Conservation (phyloP, 2,888 invertebrate genomes). For the Acronicta alni region DNA sequence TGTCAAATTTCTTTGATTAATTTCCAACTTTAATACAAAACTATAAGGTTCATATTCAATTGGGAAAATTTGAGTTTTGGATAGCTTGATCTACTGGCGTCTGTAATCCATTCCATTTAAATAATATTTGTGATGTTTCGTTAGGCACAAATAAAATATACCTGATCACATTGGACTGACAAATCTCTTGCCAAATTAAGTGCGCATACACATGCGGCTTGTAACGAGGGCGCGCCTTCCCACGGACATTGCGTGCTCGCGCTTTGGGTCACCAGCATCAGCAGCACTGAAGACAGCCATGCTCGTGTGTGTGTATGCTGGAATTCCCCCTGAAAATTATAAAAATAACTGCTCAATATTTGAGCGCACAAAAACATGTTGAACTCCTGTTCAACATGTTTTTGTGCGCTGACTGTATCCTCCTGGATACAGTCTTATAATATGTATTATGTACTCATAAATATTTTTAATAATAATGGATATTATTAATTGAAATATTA, state of each 20-base stretch:
- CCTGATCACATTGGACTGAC: slow-evolving; percentile 96
- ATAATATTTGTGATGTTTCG: neutral
- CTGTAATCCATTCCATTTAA: too few species aligned
- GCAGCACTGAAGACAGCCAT: slow-evolving; percentile 65
- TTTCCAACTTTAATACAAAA: too few species aligned
- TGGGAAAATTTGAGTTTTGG: too few species aligned
- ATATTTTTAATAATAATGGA: too few species aligned
- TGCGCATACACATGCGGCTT: slow-evolving; percentile 96
- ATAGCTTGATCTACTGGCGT: too few species aligned
- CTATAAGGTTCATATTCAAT: too few species aligned
- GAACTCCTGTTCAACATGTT: too few species aligned
- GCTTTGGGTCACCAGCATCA: slow-evolving; percentile 60
- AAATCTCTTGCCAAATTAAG: slow-evolving; percentile 95
- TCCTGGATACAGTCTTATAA: too few species aligned
- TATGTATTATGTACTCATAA: too few species aligned
- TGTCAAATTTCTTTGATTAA: too few species aligned
- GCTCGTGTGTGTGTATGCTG: slow-evolving; percentile 52
- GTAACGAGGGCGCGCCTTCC: slow-evolving; percentile 93
- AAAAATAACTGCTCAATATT: slow-evolving; percentile 7
- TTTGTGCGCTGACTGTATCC: too few species aligned
- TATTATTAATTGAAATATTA: too few species aligned
- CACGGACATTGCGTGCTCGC: slow-evolving; percentile 94
- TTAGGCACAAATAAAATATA: slow-evolving; percentile 52
- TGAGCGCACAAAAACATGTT: neutral
- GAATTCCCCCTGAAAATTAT: slow-evolving; percentile 67